These are phyloP conservation scores for Motacilla alba DNA, from an alignment of 2,113 vertebrate species.

Conservation along the genomic window DNA sequence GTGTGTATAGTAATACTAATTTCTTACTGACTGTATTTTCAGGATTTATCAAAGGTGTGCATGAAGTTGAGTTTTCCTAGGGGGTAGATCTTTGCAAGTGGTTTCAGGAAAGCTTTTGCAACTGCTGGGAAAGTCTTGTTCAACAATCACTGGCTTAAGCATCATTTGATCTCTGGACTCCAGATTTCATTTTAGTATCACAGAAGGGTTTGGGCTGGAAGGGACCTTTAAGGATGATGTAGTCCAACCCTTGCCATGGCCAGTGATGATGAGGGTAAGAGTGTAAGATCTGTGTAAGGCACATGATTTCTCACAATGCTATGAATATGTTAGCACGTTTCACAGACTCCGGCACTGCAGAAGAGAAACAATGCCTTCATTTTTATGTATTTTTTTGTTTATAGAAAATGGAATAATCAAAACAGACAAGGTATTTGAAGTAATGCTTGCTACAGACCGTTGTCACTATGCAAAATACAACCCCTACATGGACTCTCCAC, in stretches of 20 bases:
- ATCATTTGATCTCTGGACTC: not conserved
- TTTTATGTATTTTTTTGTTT: conserved; percentile 13
- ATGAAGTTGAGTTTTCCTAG: not conserved
- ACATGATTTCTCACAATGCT: not conserved
- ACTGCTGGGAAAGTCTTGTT: not conserved
- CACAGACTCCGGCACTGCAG: not conserved
- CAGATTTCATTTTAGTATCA: not conserved
- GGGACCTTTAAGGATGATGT: not conserved
- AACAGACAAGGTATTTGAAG: conserved; percentile 96
- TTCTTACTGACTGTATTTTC: not conserved
- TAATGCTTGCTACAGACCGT: conserved; percentile 96
- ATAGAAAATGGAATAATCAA: conserved; percentile 99
- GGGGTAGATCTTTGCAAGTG: not conserved
- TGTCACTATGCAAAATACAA: conserved; percentile 95
- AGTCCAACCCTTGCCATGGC: not conserved
- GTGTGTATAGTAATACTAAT: not conserved
- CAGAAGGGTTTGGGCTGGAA: not conserved
- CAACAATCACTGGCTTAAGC: not conserved
- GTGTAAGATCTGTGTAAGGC: not conserved
- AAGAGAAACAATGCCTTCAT: not conserved
- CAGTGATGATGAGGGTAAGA: not conserved
- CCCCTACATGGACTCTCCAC: conserved; percentile 98
- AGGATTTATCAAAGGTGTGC: not conserved
- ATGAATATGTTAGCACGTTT: not conserved
- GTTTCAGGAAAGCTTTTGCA: not conserved